These are phyloP conservation scores for Megaceryle alcyon DNA, from an alignment of 2,797 vertebrate species.

Conservation along the genomic window DNA sequence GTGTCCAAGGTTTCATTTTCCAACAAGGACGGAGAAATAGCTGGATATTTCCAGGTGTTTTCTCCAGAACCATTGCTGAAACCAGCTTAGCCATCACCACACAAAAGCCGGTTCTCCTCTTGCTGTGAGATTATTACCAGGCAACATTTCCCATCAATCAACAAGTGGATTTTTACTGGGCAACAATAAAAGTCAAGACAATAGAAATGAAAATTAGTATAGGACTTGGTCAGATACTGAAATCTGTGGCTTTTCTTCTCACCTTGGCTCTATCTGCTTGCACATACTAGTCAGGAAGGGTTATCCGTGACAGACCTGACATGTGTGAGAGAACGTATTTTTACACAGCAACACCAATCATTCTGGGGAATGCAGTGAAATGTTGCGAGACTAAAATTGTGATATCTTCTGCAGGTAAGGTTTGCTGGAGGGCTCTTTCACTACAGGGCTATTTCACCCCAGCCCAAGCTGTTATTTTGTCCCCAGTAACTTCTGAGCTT, in stretches of 20 bases:
- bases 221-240: not conserved
- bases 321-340: not conserved
- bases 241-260: not conserved
- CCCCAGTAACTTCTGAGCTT: not conserved
- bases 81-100: not conserved
- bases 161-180: not conserved
- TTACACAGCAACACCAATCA: not conserved
- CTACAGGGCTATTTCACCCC: not conserved
- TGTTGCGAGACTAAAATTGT: not conserved
- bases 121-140: not conserved
- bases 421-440: not conserved
- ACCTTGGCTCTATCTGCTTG: not conserved
- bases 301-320: constrained; percentile 32
- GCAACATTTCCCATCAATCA: not conserved
- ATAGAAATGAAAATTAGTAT: not conserved
- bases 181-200: not conserved
- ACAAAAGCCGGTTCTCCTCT: not conserved
- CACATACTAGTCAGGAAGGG: not conserved
- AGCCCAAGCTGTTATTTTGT: not conserved
- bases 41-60: not conserved
- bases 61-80: not conserved
- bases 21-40: not conserved
- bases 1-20: not conserved
- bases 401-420: not conserved
- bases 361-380: constrained; percentile 2